Evolutionary conservation across 2,113 vertebrate species (phyloP).

Genomic region (Elephantulus edwardii): DNA sequence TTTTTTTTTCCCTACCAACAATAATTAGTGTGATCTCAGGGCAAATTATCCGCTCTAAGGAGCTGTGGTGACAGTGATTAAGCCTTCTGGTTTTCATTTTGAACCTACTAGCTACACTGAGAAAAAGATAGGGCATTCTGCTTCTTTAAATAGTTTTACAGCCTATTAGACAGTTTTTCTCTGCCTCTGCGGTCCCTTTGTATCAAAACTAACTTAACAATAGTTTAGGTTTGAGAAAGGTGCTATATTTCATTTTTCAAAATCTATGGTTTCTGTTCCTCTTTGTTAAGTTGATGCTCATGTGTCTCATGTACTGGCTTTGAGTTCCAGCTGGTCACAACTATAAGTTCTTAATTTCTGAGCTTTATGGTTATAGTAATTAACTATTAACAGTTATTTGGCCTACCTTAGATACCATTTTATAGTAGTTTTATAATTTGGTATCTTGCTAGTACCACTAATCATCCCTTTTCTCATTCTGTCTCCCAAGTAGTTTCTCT

Average conservation of each 20-base stretch:
- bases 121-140: too few relatives aligned
- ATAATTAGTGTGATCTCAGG: not conserved
- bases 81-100: too few relatives aligned
- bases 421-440: not conserved
- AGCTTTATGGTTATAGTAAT: not conserved
- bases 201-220: not conserved
- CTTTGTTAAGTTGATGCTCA: not conserved
- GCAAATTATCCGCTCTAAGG: not conserved
- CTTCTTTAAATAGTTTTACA: too few relatives aligned
- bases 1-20: slow-evolving; percentile 15
- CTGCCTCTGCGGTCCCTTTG: not conserved
- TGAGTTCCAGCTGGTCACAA: slow-evolving; percentile 24
- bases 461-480: not conserved
- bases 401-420: not conserved
- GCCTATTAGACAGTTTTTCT: not conserved
- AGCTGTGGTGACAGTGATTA: too few relatives aligned
- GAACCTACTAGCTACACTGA: too few relatives aligned
- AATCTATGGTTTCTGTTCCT: not conserved
- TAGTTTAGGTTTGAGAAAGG: not conserved
- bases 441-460: not conserved
- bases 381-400: not conserved
- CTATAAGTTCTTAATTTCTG: not conserved
- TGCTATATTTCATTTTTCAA: not conserved
- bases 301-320: not conserved
- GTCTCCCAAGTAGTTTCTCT: not conserved